Evolutionary conservation across 2,888 invertebrate species (phyloP).

Genomic region (Craniophora ligustri): DNA sequence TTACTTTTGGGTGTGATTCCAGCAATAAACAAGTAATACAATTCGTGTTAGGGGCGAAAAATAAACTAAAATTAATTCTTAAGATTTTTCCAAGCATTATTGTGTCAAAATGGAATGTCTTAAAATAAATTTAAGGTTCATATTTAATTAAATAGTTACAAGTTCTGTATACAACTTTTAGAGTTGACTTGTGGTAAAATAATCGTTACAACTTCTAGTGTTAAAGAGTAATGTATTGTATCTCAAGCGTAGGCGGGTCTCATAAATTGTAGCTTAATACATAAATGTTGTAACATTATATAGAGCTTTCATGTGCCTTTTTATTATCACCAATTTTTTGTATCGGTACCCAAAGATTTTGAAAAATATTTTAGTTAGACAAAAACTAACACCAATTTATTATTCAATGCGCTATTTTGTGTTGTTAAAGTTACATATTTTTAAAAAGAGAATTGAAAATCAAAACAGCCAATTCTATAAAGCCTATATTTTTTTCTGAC

Average conservation of each 20-base stretch:
- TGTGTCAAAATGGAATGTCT: too few relatives aligned
- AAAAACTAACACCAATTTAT: conserved; percentile 24
- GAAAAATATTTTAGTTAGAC: conserved; percentile 15
- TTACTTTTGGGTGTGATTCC: not conserved
- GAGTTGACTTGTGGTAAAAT: conserved; percentile 18
- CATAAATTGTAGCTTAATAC: conserved; percentile 28
- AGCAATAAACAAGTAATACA: not conserved
- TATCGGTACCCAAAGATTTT: conserved; percentile 56
- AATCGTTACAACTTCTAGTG: conserved; percentile 14
- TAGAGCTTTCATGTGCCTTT: conserved; percentile 50
- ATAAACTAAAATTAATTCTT: conserved; percentile 6
- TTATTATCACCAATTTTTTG: conserved; percentile 35
- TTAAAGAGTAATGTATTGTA: conserved; percentile 13
- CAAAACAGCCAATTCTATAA: conserved; percentile 7
- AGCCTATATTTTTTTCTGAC: conserved; percentile 20
- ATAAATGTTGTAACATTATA: conserved; percentile 33
- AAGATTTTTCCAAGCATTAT: too few relatives aligned
- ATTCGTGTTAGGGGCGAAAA: not conserved
- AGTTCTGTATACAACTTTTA: too few relatives aligned
- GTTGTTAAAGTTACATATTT: conserved; percentile 20
- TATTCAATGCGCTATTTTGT: conserved; percentile 20
- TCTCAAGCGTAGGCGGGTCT: conserved; percentile 33
- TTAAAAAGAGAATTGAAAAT: not conserved
- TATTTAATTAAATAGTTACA: too few relatives aligned
- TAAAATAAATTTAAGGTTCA: too few relatives aligned